Evolutionary conservation across 2,113 vertebrate genomes (phyloP).

Genomic region (Clarias gariepinus): DNA sequence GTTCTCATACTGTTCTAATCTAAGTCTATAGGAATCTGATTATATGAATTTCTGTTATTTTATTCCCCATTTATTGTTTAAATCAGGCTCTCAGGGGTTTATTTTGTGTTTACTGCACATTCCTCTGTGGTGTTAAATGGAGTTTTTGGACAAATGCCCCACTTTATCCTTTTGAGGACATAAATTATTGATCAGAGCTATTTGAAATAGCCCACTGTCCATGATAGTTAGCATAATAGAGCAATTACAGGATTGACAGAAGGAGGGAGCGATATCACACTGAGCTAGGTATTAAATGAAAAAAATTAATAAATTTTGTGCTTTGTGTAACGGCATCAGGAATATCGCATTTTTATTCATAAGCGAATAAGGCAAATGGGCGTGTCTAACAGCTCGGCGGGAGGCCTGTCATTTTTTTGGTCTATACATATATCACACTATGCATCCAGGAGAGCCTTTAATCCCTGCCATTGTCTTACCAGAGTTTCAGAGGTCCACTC

Average conservation of each 20-base stretch:
- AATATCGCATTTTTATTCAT: not conserved
- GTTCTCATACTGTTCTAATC: not conserved
- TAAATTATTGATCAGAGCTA: not conserved
- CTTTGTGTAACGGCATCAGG: conserved; percentile 6
- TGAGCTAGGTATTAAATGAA: conserved; percentile 16
- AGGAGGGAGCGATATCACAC: conserved; percentile 9
- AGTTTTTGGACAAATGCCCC: conserved; percentile 34
- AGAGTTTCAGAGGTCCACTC: conserved; percentile 55
- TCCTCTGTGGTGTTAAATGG: conserved; percentile 34
- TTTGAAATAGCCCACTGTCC: not conserved
- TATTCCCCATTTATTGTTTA: not conserved
- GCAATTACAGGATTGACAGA: conserved; percentile 14
- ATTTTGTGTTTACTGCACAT: conserved; percentile 4
- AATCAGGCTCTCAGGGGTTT: not conserved
- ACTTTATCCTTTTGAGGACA: conserved; percentile 30
- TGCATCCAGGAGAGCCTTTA: conserved; percentile 26
- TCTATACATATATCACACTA: not conserved
- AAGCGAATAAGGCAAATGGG: not conserved
- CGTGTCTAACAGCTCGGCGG: not conserved
- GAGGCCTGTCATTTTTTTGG: conserved; percentile 6
- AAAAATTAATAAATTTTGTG: not conserved
- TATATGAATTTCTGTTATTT: not conserved
- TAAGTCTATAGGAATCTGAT: not conserved
- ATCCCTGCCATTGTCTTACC: conserved; percentile 51
- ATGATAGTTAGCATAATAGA: conserved; percentile 22